Base-by-base conservation (phyloP, 2,113 vertebrate genomes). In the Gulo gulo region DNA sequence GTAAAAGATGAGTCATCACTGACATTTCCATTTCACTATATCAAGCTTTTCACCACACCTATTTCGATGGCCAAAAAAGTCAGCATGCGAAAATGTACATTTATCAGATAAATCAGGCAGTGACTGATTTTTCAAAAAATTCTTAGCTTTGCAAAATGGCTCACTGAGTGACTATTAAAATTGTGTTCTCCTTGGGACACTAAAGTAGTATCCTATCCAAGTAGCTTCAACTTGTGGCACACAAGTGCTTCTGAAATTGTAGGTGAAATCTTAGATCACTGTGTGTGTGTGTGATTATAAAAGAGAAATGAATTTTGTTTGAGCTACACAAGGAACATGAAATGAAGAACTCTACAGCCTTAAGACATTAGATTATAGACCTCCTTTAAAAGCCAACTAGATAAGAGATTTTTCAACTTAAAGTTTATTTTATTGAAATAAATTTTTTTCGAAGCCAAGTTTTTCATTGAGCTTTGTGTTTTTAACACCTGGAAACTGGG, bases 281-380 rank as follows among this genome's bases (percentile, higher is more conserved):
- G 63, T 65, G 63, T 79, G 18, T 78, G 5, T 71, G 24, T 57
- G 8, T 78, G 24, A 65, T 67, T 52, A 65, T 79, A 73, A 88
- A 42, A 84, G 73, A 96, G 91, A 84, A 92, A 74, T 85, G 65
- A 50, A 29, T 91, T 96, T 42, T 67, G 71, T 94, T 61, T 88
- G 88, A 31, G 36, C 10, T 74, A 74, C 76, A 63, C 47, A 52
- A 57, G 11, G 71, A 45, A 5, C 39, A n/a, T n/a, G 55, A 92
- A 92, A 85, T 76, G 55, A 84, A 39, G 63, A 81, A 29, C 74
- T 84, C 21, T 8, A 45, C 6, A 85, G 55, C 71, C 80, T 69
- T 80, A 81, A 67, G 79, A 86, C 14, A 0, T 11, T 69, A 50
- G 26, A 16, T 36, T 92, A 14, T n/a, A 74, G 59, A 80, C 52